A percentile compares a stretch with the other conserved stretches of the same genome.
These are phyloP conservation scores for Danaus plexippus DNA, from an alignment of 1,140 invertebrate genomes.

Conservation along the genomic window DNA sequence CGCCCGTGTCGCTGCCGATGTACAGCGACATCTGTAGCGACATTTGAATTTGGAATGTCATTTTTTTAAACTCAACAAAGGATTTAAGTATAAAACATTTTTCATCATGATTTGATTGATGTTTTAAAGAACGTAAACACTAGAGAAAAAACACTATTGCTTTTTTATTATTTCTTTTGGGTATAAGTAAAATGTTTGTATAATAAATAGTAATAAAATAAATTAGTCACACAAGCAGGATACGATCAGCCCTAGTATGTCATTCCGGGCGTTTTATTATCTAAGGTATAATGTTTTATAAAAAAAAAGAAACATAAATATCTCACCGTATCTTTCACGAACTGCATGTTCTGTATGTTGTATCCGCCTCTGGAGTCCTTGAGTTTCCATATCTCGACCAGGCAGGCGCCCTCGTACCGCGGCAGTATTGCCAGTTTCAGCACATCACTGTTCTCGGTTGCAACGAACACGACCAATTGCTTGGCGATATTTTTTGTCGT, in stretches of 20 bases:
- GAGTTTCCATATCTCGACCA: constrained; percentile 88
- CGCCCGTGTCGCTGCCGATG: constrained; percentile 79
- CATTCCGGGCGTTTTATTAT: no score
- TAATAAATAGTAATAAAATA: no score
- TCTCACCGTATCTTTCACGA: constrained; percentile 83
- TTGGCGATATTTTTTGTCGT: constrained; percentile 76
- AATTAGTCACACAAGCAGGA: no score
- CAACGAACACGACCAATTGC: constrained; percentile 84
- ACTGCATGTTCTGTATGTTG: constrained; percentile 80
- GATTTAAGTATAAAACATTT: no score
- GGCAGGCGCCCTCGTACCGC: constrained; percentile 79
- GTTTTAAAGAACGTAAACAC: no score
- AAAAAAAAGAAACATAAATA: constrained; percentile 16
- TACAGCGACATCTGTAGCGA: constrained; percentile 81
- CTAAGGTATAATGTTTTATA: background rate
- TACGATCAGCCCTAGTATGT: no score
- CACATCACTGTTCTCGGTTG: constrained; percentile 81
- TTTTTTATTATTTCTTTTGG: no score
- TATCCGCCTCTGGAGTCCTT: constrained; percentile 71
- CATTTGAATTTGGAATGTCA: no score
- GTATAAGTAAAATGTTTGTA: no score
- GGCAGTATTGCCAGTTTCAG: constrained; percentile 87
- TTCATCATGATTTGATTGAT: no score
- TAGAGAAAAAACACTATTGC: no score
- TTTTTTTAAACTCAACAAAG: no score